Conservation (phyloP, 2,888 invertebrate species). For the Leptarthrus brevirostris region DNA sequence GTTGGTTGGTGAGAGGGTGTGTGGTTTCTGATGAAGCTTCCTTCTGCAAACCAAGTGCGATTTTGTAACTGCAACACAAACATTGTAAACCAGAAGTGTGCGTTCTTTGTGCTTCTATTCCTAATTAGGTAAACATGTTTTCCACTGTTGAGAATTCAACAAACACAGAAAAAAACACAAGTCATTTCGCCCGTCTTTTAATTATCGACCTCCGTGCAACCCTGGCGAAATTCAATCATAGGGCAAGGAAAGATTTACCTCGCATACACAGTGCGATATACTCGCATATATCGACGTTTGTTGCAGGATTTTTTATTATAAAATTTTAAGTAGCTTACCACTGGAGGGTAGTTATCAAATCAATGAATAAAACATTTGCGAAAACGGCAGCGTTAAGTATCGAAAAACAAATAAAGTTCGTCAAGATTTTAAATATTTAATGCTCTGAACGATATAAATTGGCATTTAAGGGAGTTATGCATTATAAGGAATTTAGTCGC, state of each 20-base stretch:
- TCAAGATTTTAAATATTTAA: no score
- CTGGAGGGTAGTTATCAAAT: conserved; percentile 12
- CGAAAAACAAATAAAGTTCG: no score
- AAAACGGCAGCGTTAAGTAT: no score
- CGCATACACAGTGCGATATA: no score
- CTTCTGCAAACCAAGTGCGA: neutral
- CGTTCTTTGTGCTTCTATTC: neutral
- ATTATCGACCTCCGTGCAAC: neutral
- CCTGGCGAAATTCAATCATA: no score
- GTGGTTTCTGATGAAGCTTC: neutral
- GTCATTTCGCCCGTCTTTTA: neutral
- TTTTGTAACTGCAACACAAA: neutral
- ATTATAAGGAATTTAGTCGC: no score
- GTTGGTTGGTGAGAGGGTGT: neutral
- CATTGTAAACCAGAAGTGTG: neutral
- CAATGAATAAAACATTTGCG: conserved; percentile 16
- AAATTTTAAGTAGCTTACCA: neutral
- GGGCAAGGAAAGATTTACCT: no score
- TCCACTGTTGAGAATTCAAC: neutral
- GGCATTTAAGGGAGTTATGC: no score
- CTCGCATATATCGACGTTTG: neutral
- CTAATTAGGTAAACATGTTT: neutral
- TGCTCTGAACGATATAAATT: no score
- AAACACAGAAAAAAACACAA: conserved; percentile 1
- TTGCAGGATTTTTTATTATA: neutral